phyloP scores from a whole-genome alignment of 2,888 invertebrate species.

The Diloba caeruleocephala region DNA sequence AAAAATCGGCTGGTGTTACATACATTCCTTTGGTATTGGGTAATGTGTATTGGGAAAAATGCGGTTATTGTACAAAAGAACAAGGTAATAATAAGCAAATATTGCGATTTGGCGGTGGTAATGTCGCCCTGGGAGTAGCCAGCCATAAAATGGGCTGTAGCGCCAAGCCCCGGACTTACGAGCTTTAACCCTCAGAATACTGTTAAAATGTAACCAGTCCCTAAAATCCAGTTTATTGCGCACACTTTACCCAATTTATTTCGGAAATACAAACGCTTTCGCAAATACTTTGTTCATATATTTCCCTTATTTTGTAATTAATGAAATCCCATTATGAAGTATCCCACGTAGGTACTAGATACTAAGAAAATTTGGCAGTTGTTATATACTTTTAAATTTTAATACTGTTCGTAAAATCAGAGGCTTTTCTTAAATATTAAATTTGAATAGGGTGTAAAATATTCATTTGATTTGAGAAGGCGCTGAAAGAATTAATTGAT shows the following conservation, averaged over 20 bases:
- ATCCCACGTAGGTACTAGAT: slow-evolving; percentile 14
- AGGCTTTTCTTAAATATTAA: too few relatives aligned
- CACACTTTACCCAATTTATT: slow-evolving; percentile 47
- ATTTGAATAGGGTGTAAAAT: slow-evolving; percentile 62
- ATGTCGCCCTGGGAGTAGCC: slow-evolving; percentile 60
- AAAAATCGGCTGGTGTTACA: slow-evolving; percentile 39
- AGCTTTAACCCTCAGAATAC: slow-evolving; percentile 56
- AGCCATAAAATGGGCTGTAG: slow-evolving; percentile 65
- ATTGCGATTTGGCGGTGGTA: slow-evolving; percentile 62
- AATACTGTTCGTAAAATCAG: slow-evolving; percentile 9
- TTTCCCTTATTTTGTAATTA: slow-evolving; percentile 62
- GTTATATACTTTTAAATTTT: slow-evolving; percentile 7
- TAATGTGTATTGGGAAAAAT: slow-evolving; percentile 57
- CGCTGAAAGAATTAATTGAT: slow-evolving; percentile 58
- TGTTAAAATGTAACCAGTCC: slow-evolving; percentile 76
- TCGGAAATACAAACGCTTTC: slow-evolving; percentile 30
- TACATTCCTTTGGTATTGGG: slow-evolving; percentile 49
- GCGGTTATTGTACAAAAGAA: slow-evolving; percentile 63
- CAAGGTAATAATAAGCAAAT: slow-evolving; percentile 68
- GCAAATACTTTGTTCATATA: slow-evolving; percentile 30
- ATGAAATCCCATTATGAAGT: slow-evolving; percentile 60
- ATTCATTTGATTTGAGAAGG: slow-evolving; percentile 56
- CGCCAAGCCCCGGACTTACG: slow-evolving; percentile 55
- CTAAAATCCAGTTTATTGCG: slow-evolving; percentile 51
- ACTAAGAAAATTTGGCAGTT: too few relatives aligned